A percentile compares a stretch with the other conserved stretches of the same genome.
phyloP scores from a whole-genome alignment of 2,888 invertebrate genomes.

The Cantharis rufa region DNA sequence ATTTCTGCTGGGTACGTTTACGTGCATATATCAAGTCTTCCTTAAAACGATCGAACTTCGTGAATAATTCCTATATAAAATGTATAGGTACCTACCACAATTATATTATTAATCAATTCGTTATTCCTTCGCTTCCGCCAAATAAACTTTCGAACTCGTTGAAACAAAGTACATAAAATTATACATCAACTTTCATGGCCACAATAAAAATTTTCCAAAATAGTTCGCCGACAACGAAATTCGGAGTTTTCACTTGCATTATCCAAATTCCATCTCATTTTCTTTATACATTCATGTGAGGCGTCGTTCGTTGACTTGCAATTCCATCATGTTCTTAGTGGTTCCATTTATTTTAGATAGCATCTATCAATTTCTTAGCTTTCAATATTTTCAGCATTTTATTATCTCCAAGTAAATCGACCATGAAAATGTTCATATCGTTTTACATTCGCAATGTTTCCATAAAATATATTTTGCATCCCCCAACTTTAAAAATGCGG shows the following conservation, averaged over 20 bases:
- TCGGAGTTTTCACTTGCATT: background rate
- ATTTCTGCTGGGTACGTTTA: background rate
- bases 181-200: background rate
- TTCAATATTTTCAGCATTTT: background rate
- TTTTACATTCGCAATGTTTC: background rate
- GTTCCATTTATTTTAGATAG: background rate
- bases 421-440: background rate
- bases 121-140: background rate
- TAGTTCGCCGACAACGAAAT: background rate
- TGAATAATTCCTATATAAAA: no score
- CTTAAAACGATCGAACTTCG: background rate
- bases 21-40: no score
- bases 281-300: background rate
- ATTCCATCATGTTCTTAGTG: background rate
- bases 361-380: background rate
- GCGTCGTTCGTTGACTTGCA: background rate
- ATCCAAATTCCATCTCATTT: background rate
- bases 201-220: background rate
- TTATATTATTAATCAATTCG: background rate
- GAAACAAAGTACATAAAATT: background rate
- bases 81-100: no score
- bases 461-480: background rate
- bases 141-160: background rate
- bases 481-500: background rate
- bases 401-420: background rate